phyloP scores from a whole-genome alignment of 1,140 invertebrate genomes.

The Drosophila mojavensis region DNA sequence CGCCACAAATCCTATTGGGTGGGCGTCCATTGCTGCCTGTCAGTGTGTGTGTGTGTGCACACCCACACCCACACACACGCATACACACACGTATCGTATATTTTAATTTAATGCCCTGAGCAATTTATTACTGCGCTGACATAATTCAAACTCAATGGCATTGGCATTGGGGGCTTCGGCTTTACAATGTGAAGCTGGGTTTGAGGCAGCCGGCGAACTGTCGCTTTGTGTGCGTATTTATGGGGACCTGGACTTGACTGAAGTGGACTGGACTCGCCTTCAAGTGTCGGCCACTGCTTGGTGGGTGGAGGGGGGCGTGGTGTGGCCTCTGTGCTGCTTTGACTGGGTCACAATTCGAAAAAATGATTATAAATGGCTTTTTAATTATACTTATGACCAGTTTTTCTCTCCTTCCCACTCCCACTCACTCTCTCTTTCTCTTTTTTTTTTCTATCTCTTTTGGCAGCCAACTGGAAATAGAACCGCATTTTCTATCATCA shows the following conservation, averaged over 20 bases:
- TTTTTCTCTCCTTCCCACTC: background rate
- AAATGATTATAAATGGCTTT: constrained; percentile 73
- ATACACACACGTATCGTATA: constrained; percentile 44
- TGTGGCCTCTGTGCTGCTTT: constrained; percentile 7
- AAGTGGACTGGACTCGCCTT: constrained; percentile 24
- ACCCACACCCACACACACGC: constrained; percentile 10
- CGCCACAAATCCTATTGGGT: constrained; percentile 44
- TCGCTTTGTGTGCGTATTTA: constrained; percentile 62
- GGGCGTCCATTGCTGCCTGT: constrained; percentile 22
- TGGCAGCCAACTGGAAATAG: constrained; percentile 27
- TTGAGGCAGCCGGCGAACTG: constrained; percentile 4
- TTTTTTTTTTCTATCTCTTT: constrained; percentile 21
- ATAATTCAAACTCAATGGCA: constrained; percentile 74
- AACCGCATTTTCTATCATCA: constrained; percentile 29
- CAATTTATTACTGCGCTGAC: constrained; percentile 75
- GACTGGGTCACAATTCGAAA: constrained; percentile 49
- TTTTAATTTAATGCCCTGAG: constrained; percentile 71
- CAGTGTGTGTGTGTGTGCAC: constrained; percentile 9
- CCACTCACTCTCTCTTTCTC: no score
- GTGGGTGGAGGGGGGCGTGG: background rate
- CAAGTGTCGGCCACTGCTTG: constrained; percentile 21
- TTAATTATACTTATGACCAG: constrained; percentile 67
- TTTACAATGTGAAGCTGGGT: constrained; percentile 19
- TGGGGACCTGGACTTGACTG: constrained; percentile 34
- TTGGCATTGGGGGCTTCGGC: constrained; percentile 32